Conservation (phyloP, 1,140 invertebrate genomes). For the Scaptodrosophila lebanonensis region DNA sequence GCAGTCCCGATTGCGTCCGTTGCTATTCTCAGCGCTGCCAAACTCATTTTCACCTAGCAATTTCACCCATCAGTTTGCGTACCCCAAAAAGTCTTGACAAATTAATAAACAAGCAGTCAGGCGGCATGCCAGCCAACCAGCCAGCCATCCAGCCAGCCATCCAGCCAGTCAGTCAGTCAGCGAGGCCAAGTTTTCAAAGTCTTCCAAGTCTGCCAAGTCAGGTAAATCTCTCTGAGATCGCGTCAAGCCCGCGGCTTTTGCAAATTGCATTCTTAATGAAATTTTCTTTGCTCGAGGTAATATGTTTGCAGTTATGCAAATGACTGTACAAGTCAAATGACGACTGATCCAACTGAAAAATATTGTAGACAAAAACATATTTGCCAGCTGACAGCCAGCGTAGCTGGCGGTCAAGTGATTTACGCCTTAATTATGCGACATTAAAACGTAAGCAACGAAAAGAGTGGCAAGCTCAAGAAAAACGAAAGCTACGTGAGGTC, state of each 20-base stretch:
- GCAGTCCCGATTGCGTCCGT: slow-evolving; percentile 23
- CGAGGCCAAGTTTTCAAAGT: no score
- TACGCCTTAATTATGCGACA: no score
- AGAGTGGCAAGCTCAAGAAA: no score
- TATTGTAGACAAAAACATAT: not conserved
- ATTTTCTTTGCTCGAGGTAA: slow-evolving; percentile 16
- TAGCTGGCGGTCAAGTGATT: no score
- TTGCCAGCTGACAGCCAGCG: no score
- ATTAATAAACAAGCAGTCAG: slow-evolving; percentile 62
- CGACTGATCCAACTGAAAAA: not conserved
- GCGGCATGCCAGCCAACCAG: slow-evolving; percentile 34
- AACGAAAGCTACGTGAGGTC: no score
- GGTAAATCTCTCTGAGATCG: not conserved
- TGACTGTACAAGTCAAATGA: slow-evolving; percentile 37
- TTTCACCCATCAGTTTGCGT: slow-evolving; percentile 54
- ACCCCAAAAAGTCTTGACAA: slow-evolving; percentile 58
- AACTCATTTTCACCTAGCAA: slow-evolving; percentile 54
- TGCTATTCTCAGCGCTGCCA: slow-evolving; percentile 19
- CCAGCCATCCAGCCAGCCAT: slow-evolving; percentile 33
- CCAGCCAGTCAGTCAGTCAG: no score
- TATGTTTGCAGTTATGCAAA: slow-evolving; percentile 42
- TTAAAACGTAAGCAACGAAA: no score
- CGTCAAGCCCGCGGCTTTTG: slow-evolving; percentile 22
- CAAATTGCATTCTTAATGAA: slow-evolving; percentile 66
- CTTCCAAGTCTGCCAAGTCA: no score